phyloP scores from a whole-genome alignment of 2,888 invertebrate genomes.

The Noctua comes region DNA sequence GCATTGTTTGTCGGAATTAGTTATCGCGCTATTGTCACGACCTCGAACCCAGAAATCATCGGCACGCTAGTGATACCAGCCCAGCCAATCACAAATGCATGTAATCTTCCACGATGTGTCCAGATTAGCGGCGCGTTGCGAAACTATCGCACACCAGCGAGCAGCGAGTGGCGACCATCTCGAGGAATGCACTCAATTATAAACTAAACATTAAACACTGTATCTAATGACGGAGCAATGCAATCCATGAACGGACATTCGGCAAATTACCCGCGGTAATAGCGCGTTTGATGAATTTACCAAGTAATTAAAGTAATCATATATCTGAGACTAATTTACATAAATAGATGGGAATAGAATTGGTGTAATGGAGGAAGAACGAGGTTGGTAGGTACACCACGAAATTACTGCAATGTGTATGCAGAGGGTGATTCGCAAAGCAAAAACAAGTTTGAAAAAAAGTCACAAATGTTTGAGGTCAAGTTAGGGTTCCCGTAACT shows the following conservation, averaged over 20 bases:
- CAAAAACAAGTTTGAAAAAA: constrained; percentile 4
- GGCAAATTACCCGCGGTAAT: constrained; percentile 57
- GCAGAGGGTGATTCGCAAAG: not conserved
- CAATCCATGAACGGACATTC: constrained; percentile 59
- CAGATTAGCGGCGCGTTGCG: constrained; percentile 66
- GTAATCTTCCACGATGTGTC: constrained; percentile 51
- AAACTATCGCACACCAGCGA: constrained; percentile 66
- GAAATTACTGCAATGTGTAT: constrained; percentile 5
- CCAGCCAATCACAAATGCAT: constrained; percentile 49
- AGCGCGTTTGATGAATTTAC: constrained; percentile 56
- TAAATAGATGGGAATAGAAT: constrained; percentile 32
- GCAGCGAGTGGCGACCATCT: constrained; percentile 63
- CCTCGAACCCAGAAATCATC: constrained; percentile 64
- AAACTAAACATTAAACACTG: constrained; percentile 70
- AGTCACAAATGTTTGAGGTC: constrained; percentile 7
- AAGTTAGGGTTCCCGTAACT: constrained; percentile 25
- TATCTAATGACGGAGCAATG: constrained; percentile 56
- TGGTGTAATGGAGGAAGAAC: constrained; percentile 16
- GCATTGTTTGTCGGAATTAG: constrained; percentile 74
- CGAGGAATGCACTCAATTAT: constrained; percentile 74
- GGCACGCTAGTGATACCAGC: constrained; percentile 57
- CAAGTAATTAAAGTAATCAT: constrained; percentile 57
- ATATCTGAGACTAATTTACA: constrained; percentile 46
- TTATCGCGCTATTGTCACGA: constrained; percentile 65
- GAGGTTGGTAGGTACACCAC: constrained; percentile 12